phyloP scores from a whole-genome alignment of 2,797 vertebrate species.

The Sphenodon punctatus region DNA sequence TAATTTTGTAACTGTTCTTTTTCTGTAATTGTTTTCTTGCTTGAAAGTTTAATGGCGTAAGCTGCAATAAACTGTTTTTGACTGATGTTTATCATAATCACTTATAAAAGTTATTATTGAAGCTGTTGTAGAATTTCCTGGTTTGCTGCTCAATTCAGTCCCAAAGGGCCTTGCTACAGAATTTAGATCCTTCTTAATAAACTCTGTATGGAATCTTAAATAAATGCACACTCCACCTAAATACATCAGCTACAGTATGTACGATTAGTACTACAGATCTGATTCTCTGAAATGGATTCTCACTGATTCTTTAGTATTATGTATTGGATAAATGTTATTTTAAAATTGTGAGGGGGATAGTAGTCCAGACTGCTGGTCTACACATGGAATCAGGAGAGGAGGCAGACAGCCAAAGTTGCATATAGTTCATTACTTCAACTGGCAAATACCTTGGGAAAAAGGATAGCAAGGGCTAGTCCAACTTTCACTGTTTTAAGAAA shows the following conservation, averaged over 20 bases:
- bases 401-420: not conserved
- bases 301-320: conserved; percentile 30
- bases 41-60: too few relatives aligned
- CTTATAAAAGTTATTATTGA: not conserved
- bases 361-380: conserved; percentile 22
- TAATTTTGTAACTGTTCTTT: too few relatives aligned
- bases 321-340: not conserved
- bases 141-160: not conserved
- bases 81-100: too few relatives aligned
- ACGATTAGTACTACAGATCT: not conserved
- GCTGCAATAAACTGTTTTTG: too few relatives aligned
- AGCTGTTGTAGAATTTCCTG: not conserved
- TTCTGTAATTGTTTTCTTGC: too few relatives aligned
- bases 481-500: too few relatives aligned
- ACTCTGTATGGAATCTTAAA: not conserved
- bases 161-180: not conserved
- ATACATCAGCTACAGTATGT: conserved; percentile 33
- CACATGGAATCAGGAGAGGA: not conserved
- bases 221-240: too few relatives aligned
- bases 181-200: not conserved
- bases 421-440: not conserved
- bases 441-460: not conserved
- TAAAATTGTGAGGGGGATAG: conserved; percentile 31
- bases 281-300: too few relatives aligned
- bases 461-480: not conserved